Percentiles rank a stretch among this genome's conserved stretches.
phyloP scores from a whole-genome alignment of 2,888 invertebrate species.

The Drosophila planitibia region DNA sequence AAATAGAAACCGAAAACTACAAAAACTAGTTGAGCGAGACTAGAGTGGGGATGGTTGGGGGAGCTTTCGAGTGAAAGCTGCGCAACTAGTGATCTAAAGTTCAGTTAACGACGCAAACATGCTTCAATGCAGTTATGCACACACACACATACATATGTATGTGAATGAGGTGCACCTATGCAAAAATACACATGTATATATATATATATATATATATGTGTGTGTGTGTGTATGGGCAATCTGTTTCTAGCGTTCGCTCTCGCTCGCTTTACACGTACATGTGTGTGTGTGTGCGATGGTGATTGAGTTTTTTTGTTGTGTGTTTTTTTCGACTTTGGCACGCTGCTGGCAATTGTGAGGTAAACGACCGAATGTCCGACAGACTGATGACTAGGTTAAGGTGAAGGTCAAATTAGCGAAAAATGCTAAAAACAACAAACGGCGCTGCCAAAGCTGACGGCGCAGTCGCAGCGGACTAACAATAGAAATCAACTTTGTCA shows the following conservation, averaged over 20 bases:
- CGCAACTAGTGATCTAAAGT: constrained; percentile 7
- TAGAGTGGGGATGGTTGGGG: background rate
- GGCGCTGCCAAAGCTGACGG: constrained; percentile 19
- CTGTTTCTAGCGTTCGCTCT: constrained; percentile 10
- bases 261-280: background rate
- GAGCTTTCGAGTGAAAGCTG: constrained; percentile 60
- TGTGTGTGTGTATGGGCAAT: background rate
- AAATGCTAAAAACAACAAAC: constrained; percentile 52
- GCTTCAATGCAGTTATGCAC: background rate
- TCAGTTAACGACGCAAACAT: background rate
- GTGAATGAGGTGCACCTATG: constrained; percentile 1
- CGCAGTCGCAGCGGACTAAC: constrained; percentile 54
- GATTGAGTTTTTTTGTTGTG: constrained; percentile 42
- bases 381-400: constrained; percentile 86
- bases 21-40: constrained; percentile 49
- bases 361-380: constrained; percentile 86
- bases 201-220: background rate
- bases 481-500: constrained; percentile 79
- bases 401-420: constrained; percentile 85
- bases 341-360: constrained; percentile 63
- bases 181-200: background rate
- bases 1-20: constrained; percentile 63
- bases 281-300: constrained; percentile 11
- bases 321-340: constrained; percentile 60
- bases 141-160: background rate